Conservation (phyloP, 2,888 invertebrate genomes). For the Gnatocerus cornutus region DNA sequence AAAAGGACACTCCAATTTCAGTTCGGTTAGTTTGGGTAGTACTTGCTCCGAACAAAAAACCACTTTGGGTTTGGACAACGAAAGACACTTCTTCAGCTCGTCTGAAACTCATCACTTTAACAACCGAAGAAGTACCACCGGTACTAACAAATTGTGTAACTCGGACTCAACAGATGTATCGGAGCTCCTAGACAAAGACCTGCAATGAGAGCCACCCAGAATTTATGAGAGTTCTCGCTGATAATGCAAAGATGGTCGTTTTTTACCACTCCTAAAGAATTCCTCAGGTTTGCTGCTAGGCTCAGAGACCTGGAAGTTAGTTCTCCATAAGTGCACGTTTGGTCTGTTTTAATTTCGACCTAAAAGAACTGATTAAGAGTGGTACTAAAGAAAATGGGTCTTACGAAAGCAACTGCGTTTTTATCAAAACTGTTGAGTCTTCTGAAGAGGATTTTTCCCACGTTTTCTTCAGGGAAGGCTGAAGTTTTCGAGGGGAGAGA, state of each 20-base stretch:
- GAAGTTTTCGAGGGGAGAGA: too few species aligned
- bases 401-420: too few species aligned
- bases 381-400: too few species aligned
- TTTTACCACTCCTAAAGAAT: slow-evolving; percentile 3
- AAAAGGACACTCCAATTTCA: slow-evolving; percentile 5
- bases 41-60: slow-evolving; percentile 3
- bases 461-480: too few species aligned
- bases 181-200: slow-evolving; percentile 17
- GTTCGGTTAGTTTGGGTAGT: not conserved
- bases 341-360: not conserved
- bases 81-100: slow-evolving; percentile 14
- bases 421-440: too few species aligned
- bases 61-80: slow-evolving; percentile 24
- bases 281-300: slow-evolving; percentile 8
- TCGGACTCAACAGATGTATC: slow-evolving; percentile 5
- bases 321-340: slow-evolving; percentile 1
- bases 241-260: slow-evolving; percentile 9
- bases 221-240: slow-evolving; percentile 6
- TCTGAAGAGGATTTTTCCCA: too few species aligned
- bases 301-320: not conserved
- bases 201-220: slow-evolving; percentile 8
- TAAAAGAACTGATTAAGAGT: not conserved
- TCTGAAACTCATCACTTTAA: slow-evolving; percentile 22
- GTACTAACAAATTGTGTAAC: slow-evolving; percentile 17
- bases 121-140: too few species aligned